Percentiles rank a stretch among this genome's conserved stretches.
Evolutionary conservation across 2,797 vertebrate genomes (phyloP).

Genomic region (Lindbergichthys nudifrons): DNA sequence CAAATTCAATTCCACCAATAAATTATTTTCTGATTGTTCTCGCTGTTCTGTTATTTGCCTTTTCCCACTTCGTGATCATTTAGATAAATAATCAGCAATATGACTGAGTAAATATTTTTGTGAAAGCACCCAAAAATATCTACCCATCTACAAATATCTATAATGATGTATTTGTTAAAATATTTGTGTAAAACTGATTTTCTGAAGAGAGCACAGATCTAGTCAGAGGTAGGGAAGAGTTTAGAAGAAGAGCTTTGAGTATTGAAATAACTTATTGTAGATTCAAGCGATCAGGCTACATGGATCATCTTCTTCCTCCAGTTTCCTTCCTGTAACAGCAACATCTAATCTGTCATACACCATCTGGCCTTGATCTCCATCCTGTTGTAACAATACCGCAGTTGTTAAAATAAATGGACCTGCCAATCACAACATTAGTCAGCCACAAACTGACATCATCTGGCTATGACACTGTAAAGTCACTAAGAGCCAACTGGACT

Average conservation of each 20-base stretch:
- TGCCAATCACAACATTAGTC: constrained; percentile 50
- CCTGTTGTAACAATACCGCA: constrained; percentile 27
- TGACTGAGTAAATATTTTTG: no score
- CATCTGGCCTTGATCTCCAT: constrained; percentile 52
- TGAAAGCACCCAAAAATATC: no score
- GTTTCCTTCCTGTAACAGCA: constrained; percentile 27
- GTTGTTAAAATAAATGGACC: constrained; percentile 63
- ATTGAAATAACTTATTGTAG: not conserved
- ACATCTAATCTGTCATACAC: constrained; percentile 50
- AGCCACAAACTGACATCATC: constrained; percentile 9
- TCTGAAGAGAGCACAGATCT: no score
- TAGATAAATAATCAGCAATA: no score
- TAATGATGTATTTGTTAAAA: no score
- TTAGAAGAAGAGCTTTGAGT: not conserved
- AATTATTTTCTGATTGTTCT: no score
- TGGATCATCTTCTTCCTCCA: constrained; percentile 15
- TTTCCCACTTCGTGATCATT: no score
- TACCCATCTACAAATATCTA: no score
- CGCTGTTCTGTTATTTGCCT: no score
- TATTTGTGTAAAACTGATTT: no score
- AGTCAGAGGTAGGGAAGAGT: not conserved
- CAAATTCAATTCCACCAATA: no score
- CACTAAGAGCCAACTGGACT: not conserved
- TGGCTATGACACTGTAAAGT: not conserved
- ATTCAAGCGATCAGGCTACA: constrained; percentile 2